Percentiles rank a stretch among this genome's conserved stretches.
Evolutionary conservation across 2,888 invertebrate species (phyloP).

Genomic region (Lasioglossum zephyrum): DNA sequence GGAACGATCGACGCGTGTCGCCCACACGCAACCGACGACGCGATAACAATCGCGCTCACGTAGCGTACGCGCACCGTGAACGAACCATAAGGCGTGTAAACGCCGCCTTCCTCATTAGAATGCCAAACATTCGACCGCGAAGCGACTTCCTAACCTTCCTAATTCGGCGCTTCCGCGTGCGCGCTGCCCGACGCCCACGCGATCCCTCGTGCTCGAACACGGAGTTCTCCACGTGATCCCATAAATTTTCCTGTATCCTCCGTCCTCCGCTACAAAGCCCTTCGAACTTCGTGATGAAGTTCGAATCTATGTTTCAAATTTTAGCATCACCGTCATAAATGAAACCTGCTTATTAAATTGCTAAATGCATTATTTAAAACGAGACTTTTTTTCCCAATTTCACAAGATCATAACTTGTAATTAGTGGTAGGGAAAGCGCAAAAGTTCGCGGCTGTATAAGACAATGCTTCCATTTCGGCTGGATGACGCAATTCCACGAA

Average conservation of each 20-base stretch:
- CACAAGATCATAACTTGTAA: too few relatives aligned
- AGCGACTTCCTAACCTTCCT: conserved; percentile 79
- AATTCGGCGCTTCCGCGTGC: conserved; percentile 79
- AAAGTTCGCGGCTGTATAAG: too few relatives aligned
- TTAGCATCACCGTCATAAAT: not conserved
- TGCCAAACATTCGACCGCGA: conserved; percentile 78
- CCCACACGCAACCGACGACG: conserved; percentile 51
- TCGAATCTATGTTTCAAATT: not conserved
- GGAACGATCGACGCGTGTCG: conserved; percentile 51
- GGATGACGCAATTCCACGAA: not conserved
- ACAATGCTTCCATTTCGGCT: not conserved
- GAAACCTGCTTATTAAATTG: not conserved
- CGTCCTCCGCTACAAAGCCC: not conserved
- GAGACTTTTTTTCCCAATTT: too few relatives aligned
- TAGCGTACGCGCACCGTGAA: conserved; percentile 44
- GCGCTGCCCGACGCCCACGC: conserved; percentile 46
- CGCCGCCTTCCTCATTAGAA: conserved; percentile 83
- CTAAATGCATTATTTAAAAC: too few relatives aligned
- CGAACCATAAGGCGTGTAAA: conserved; percentile 75
- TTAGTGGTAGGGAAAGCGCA: too few relatives aligned
- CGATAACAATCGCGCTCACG: conserved; percentile 59
- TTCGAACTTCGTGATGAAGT: not conserved
- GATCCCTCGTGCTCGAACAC: conserved; percentile 35
- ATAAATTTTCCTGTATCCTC: not conserved
- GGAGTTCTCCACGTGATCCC: conserved; percentile 1